A percentile compares a stretch with the other conserved stretches of the same genome.
Evolutionary conservation across 2,797 vertebrate genomes (phyloP).

Genomic region (Morus bassanus): DNA sequence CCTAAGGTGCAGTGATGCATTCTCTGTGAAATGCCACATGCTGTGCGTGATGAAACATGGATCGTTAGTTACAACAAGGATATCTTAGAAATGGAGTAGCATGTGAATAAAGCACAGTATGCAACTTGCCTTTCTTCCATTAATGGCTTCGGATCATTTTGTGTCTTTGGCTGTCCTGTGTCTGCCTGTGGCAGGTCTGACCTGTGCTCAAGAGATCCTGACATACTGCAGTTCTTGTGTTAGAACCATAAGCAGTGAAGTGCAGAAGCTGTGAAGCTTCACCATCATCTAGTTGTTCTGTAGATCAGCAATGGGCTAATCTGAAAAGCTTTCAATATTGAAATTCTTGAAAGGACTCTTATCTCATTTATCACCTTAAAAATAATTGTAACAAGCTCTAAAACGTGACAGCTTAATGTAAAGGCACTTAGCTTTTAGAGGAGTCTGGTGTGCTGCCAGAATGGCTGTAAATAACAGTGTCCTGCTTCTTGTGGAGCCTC

Average conservation of each 20-base stretch:
- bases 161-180: background rate
- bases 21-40: background rate
- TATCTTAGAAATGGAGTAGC: background rate
- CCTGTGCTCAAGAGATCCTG: background rate
- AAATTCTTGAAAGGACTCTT: background rate
- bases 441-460: background rate
- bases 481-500: background rate
- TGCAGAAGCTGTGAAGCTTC: background rate
- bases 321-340: background rate
- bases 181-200: background rate
- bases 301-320: background rate
- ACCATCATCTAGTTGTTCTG: background rate
- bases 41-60: background rate
- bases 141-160: background rate
- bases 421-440: background rate
- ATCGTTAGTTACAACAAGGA: background rate
- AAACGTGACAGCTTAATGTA: background rate
- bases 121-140: background rate
- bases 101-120: background rate
- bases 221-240: background rate
- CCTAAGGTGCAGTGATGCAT: slow-evolving; percentile 27
- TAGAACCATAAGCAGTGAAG: background rate
- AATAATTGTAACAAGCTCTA: background rate
- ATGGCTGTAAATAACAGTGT: background rate
- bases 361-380: background rate